Base-by-base conservation (phyloP, 2,113 vertebrate genomes). In the Myotis lucifugus region DNA sequence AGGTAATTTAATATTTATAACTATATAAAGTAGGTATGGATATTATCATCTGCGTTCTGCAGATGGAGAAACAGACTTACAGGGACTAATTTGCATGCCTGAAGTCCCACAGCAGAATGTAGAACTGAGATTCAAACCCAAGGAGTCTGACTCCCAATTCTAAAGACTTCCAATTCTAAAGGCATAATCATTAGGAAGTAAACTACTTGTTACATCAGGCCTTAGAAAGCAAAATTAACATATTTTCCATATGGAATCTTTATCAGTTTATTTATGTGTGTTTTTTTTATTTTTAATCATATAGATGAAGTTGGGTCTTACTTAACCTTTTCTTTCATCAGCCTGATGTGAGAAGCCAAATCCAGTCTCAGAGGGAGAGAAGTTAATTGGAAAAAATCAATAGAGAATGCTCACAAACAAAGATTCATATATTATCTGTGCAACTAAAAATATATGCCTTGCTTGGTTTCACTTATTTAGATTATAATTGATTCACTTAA, bases 311-410 rank as follows among this genome's bases (percentile, higher is more conserved):
- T 54, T 15, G 56, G 11, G 27, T 59, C 25, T 83, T 74, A 37
- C 46, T 37, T 70, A 32, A 54, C 40, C 11, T 77, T 64, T 69
- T 37, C 3, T 23, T 34, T 76, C 9, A 5, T 42, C 21, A 3
- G 2, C 29, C 25, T 32, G 6, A 61, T n/a, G n/a, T n/a, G n/a
- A n/a, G n/a, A n/a, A n/a, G n/a, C n/a, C n/a, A n/a, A n/a, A n/a
- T n/a, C n/a, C n/a, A n/a, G n/a, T n/a, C n/a, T n/a, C 6, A 12
- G 50, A 56, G 9, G 0, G 13, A 88, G 61, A 59, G 17, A 34
- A 83, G 17, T 56, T 76, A 17, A 61, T 54, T 79, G 42, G 34
- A 78, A 85, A 85, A 91, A 94, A 70, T 72, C 72, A 88, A 9
- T 46, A 29, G 12, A 74, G 17, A 54, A 70, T 37, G 50, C 42